These are phyloP conservation scores for Hirudo medicinalis DNA, from an alignment of 1,140 invertebrate species.

Conservation along the genomic window DNA sequence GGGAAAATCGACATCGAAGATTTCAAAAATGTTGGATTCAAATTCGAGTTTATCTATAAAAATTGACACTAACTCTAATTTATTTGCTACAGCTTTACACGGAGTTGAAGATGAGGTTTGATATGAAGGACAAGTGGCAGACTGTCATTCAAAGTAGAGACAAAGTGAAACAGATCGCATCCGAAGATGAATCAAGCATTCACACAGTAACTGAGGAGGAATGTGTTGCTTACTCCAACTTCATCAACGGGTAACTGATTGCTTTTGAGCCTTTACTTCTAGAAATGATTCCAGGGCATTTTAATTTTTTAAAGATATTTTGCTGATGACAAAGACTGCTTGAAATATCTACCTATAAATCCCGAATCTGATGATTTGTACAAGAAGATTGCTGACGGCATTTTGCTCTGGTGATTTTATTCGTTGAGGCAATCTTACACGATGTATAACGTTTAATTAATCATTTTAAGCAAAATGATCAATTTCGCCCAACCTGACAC, in stretches of 20 bases:
- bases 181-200: constrained; percentile 60
- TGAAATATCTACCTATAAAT: constrained; percentile 78
- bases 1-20: constrained; percentile 16
- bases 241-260: constrained; percentile 67
- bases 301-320: constrained; percentile 51
- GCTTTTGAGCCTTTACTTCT: too few species aligned
- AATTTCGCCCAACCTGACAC: constrained; percentile 17
- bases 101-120: constrained; percentile 16
- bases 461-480: constrained; percentile 13
- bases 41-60: not conserved
- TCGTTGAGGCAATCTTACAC: not conserved
- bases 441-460: not conserved
- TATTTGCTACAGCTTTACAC: constrained; percentile 7
- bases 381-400: constrained; percentile 86
- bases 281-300: not conserved
- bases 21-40: constrained; percentile 15
- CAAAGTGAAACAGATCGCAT: not conserved
- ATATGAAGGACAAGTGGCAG: constrained; percentile 18
- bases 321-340: constrained; percentile 69
- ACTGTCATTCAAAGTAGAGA: not conserved
- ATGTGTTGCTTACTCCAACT: constrained; percentile 92
- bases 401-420: constrained; percentile 75
- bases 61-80: not conserved
- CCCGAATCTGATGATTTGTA: constrained; percentile 74
- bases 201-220: constrained; percentile 63